Percentiles rank a stretch among this genome's conserved stretches.
phyloP scores from a whole-genome alignment of 2,888 invertebrate genomes.

The Bruchidius siliquastri region DNA sequence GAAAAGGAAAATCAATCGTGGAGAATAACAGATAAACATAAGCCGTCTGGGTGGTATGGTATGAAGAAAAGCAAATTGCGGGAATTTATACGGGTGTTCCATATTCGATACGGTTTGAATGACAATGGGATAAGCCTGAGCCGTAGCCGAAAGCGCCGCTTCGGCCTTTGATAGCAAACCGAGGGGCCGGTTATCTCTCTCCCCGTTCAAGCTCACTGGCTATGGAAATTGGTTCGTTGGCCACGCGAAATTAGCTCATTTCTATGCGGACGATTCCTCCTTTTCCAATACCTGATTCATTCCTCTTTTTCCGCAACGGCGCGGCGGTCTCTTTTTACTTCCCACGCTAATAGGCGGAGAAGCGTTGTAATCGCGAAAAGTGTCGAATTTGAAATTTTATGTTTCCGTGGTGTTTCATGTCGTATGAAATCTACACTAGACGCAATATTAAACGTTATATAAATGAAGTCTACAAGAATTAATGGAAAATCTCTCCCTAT shows the following conservation, averaged over 20 bases:
- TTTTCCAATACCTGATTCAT: neutral
- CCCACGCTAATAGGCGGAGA: no score
- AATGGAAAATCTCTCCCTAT: no score
- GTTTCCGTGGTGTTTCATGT: no score
- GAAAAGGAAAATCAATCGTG: neutral
- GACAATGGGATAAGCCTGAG: conserved; percentile 28
- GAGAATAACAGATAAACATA: neutral
- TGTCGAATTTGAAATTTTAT: no score
- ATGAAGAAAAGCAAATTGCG: neutral
- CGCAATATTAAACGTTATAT: no score
- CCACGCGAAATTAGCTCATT: neutral
- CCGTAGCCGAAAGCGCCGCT: neutral
- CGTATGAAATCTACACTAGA: no score
- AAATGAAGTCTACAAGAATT: no score
- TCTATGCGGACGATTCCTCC: neutral
- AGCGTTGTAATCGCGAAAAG: no score
- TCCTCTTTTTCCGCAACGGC: neutral
- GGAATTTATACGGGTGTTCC: conserved; percentile 32
- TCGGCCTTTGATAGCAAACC: neutral
- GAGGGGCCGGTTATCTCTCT: neutral
- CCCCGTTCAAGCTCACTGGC: neutral
- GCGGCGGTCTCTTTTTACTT: no score
- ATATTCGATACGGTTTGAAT: conserved; percentile 30
- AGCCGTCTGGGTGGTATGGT: neutral
- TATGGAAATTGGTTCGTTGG: neutral